phyloP scores from a whole-genome alignment of 2,113 vertebrate species.

The Chrysochloris asiatica region DNA sequence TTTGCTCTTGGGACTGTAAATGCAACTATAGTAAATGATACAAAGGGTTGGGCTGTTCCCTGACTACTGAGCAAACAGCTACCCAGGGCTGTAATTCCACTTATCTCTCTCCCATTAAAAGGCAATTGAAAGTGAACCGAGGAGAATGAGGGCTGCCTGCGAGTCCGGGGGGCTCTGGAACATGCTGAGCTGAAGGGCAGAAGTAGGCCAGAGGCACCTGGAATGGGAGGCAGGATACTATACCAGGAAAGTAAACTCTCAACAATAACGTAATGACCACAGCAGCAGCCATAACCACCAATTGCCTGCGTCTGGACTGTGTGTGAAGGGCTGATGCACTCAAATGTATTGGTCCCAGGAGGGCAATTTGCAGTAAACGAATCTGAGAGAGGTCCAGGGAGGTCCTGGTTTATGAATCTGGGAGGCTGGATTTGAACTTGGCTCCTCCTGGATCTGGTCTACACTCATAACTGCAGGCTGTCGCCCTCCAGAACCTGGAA shows the following conservation, averaged over 20 bases:
- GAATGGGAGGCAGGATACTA: too few species aligned
- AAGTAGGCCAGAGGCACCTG: neutral
- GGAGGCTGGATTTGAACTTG: neutral
- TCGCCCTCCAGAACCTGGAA: neutral
- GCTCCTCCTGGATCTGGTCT: neutral
- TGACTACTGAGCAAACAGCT: constrained; percentile 38
- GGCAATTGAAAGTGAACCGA: constrained; percentile 50
- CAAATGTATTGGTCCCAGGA: rapidly evolving
- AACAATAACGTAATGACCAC: neutral
- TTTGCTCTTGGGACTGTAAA: constrained; percentile 56
- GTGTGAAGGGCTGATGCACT: rapidly evolving
- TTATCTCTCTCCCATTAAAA: constrained; percentile 64
- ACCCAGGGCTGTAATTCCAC: constrained; percentile 58
- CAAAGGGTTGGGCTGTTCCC: constrained; percentile 12
- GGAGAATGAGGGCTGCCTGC: constrained; percentile 7
- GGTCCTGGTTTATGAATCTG: neutral
- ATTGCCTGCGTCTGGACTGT: neutral
- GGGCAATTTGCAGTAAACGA: neutral
- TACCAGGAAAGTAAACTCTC: neutral
- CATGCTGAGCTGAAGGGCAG: neutral
- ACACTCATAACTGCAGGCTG: too few species aligned
- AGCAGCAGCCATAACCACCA: rapidly evolving
- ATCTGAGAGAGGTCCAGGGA: neutral
- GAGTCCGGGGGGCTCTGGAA: neutral
- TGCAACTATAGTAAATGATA: neutral